Evolutionary conservation across 2,113 vertebrate species (phyloP).

Genomic region (Salvelinus alpinus): DNA sequence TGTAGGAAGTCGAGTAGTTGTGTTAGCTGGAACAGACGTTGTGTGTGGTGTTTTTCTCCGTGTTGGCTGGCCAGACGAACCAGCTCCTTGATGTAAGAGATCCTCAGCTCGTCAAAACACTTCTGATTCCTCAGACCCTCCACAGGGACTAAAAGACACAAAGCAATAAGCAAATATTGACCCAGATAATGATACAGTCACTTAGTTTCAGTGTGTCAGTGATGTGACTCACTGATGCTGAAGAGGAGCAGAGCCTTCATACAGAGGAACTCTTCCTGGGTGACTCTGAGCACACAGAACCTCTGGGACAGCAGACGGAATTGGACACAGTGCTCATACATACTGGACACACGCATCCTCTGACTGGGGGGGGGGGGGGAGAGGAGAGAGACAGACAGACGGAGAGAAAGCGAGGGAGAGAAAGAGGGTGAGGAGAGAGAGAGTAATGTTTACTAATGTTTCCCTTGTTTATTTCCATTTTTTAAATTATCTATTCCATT

Average conservation of each 20-base stretch:
- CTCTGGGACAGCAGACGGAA: constrained; percentile 92
- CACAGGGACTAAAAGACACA: constrained; percentile 82
- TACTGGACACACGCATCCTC: constrained; percentile 91
- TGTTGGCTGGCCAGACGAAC: constrained; percentile 88
- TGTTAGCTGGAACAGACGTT: constrained; percentile 94
- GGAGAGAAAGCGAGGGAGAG: neutral
- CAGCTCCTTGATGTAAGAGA: constrained; percentile 96
- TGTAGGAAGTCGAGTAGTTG: constrained; percentile 95
- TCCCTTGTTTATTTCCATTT: too few species aligned
- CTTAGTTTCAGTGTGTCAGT: neutral
- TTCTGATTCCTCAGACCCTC: constrained; percentile 93
- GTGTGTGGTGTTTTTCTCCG: constrained; percentile 87
- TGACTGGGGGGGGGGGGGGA: constrained; percentile 69
- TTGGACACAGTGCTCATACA: constrained; percentile 93
- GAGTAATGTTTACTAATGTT: too few species aligned
- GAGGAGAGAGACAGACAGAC: neutral
- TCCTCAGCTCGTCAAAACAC: constrained; percentile 92
- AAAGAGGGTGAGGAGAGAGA: constrained; percentile 51
- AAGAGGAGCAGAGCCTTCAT: constrained; percentile 97
- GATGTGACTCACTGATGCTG: constrained; percentile 85
- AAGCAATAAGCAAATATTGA: neutral
- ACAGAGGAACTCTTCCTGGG: constrained; percentile 93
- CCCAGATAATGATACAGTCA: too few species aligned
- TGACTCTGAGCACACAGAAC: constrained; percentile 89
- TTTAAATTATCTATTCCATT: too few species aligned